Evolutionary conservation across 2,888 invertebrate genomes (phyloP), one percentile per base, ranked within the genome.

Genomic region (Lepidochitona cinerea): DNA sequence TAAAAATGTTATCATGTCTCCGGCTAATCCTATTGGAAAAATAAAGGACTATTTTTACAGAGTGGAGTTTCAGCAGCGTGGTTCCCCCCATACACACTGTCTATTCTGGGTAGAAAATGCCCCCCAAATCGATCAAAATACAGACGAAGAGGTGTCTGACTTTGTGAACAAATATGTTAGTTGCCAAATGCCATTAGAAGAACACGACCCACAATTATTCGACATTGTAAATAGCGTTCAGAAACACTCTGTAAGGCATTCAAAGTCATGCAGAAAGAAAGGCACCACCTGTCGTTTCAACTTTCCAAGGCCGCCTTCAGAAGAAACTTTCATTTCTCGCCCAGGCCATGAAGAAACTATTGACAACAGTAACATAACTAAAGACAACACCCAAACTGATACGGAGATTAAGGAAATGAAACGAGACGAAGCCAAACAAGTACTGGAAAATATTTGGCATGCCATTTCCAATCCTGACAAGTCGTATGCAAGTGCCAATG

Each of bases 211-310:
- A n/a, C 76, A 76, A 72, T 53, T 79, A 52, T 65, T 68, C 69
- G 68, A 73, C 26, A 69, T 76, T 59, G 79, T 79, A 18, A 74
- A 32, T 23, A 70, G 37, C 52, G 77, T 79, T 14, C 79, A 79
- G 66, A 70, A 72, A 54, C 79, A 79, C 64, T 73, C 74, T n/a
- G 76, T 74, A 66, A 70, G 53, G 4, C 79, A 79, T 67, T 78
- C 79, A 52, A 75, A 70, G 32, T 71, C 75, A 14, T 79, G 79
- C 64, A 74, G 70, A 65, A 79, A 79, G 36, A 68, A 53, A 49
- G 68, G 70, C 37, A 73, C 67, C 53, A 37, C 29, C 5, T 79
- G 79, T 54, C 68, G 77, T 54, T 79, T 79, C 37, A 59, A 67
- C 37, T 79, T 77, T 41, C 77, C 77, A 33, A 70, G 71, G 36